Evolutionary conservation across 1,140 invertebrate genomes (phyloP).

Genomic region (Acromyrmex echinatior): DNA sequence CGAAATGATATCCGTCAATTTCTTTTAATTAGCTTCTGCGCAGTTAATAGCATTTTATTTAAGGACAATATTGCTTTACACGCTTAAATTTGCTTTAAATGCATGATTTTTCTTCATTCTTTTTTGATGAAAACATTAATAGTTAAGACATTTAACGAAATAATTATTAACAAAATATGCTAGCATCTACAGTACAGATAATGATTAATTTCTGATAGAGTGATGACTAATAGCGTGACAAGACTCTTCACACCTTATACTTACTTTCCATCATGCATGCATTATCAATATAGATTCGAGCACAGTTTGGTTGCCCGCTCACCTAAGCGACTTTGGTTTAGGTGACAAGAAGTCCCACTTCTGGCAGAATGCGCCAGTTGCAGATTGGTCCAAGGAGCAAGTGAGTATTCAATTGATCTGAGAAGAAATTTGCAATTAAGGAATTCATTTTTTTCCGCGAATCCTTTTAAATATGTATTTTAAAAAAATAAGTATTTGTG

Average conservation of each 20-base stretch:
- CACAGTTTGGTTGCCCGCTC: slow-evolving; percentile 87
- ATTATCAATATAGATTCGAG: slow-evolving; percentile 83
- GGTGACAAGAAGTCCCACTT: slow-evolving; percentile 90
- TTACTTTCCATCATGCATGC: slow-evolving; percentile 57
- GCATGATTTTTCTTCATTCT: neutral
- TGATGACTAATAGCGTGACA: slow-evolving; percentile 44
- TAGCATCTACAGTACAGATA: neutral
- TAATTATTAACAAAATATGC: slow-evolving; percentile 11
- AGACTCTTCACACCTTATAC: slow-evolving; percentile 23
- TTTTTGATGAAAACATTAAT: neutral
- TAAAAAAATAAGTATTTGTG: neutral
- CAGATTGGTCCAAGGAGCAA: slow-evolving; percentile 96
- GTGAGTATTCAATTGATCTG: slow-evolving; percentile 84
- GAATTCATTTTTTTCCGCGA: neutral
- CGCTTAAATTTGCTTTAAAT: slow-evolving; percentile 18
- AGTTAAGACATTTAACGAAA: neutral
- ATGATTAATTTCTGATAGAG: slow-evolving; percentile 33
- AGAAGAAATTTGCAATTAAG: slow-evolving; percentile 30
- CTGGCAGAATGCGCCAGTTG: slow-evolving; percentile 90
- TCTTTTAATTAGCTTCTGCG: neutral
- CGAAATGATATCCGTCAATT: neutral
- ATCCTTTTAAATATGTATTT: neutral
- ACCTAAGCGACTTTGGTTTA: slow-evolving; percentile 84
- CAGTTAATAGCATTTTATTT: slow-evolving; percentile 23
- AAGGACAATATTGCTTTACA: neutral